Base-by-base conservation (phyloP, 2,113 vertebrate genomes). In the Cyanoliseus patagonus region DNA sequence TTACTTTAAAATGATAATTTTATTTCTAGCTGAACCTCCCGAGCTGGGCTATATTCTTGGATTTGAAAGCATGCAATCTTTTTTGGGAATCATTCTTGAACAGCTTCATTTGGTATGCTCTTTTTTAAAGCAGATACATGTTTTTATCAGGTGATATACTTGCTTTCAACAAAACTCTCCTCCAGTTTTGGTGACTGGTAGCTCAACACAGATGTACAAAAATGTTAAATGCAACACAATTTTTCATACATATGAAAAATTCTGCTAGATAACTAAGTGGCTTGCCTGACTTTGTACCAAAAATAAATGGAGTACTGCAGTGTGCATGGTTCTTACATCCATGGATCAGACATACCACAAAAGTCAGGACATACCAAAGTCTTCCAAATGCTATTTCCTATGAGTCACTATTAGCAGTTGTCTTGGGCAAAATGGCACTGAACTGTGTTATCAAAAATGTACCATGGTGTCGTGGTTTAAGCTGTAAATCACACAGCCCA, bases 91-190 rank as follows among this genome's bases (percentile, higher is more conserved):
- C 4, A 35, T 55, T 92, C 5, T n/a, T 68, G 3, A 90, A n/a
- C 0, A 8, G 68, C 74, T 46, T 63, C 6, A 31, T 77, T 73
- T 79, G 1, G 7, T 24, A 1, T n/a, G 3, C 1, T 83, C 12
- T 8, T 77, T 78, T 77, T 92, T 42, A 55, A 18, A 61, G 10
- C 3, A 72, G 47, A 51, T 4, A 59, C 5, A 0, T 13, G 5
- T 17, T 86, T 79, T 57, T 68, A 10, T 68, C 33, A 69, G 33
- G 7, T 70, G 13, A 5, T 18, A 35, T 25, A 20, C 7, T 64
- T 46, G 5, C 4, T 78, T 92, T 66, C 86, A 80, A 73, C 6
- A 63, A 75, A 90, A 52, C 4, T 62, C 1, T 69, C 4, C 44
- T 83, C 42, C 9, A 37, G 3, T 46, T 86, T 81, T 57, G 8